Evolutionary conservation across 2,888 invertebrate genomes (phyloP).

Genomic region (Thereva nobilitata): DNA sequence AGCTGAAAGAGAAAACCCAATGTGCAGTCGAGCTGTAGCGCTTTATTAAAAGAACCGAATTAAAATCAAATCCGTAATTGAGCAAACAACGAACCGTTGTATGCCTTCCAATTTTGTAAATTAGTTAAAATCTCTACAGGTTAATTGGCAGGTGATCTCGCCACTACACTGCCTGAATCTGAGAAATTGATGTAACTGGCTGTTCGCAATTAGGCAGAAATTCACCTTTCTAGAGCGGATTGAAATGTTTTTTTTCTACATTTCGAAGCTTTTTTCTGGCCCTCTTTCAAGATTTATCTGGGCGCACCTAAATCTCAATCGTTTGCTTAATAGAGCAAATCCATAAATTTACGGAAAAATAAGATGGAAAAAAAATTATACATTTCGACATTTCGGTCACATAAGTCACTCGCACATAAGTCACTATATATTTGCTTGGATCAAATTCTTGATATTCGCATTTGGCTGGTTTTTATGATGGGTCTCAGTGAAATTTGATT

Average conservation of each 20-base stretch:
- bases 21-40: no score
- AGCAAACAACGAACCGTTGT: no score
- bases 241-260: neutral
- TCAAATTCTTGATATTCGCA: neutral
- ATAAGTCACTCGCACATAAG: conserved; percentile 3
- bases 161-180: neutral
- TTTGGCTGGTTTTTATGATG: neutral
- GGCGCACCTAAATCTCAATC: conserved; percentile 18
- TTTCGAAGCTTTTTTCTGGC: conserved; percentile 1
- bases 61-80: no score
- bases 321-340: conserved; percentile 30
- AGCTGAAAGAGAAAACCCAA: no score
- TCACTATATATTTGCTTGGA: no score
- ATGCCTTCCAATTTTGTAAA: no score
- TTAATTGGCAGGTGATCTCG: conserved; percentile 14
- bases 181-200: conserved; percentile 8
- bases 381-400: conserved; percentile 25
- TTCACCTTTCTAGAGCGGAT: conserved; percentile 23
- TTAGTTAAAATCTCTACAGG: neutral
- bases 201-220: conserved; percentile 17
- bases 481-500: no score
- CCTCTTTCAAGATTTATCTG: conserved; percentile 5
- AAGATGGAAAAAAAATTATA: neutral
- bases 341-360: conserved; percentile 8
- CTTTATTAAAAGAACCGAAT: no score